Base-by-base conservation (phyloP, 2,888 invertebrate species). In the Saturnia pavonia region DNA sequence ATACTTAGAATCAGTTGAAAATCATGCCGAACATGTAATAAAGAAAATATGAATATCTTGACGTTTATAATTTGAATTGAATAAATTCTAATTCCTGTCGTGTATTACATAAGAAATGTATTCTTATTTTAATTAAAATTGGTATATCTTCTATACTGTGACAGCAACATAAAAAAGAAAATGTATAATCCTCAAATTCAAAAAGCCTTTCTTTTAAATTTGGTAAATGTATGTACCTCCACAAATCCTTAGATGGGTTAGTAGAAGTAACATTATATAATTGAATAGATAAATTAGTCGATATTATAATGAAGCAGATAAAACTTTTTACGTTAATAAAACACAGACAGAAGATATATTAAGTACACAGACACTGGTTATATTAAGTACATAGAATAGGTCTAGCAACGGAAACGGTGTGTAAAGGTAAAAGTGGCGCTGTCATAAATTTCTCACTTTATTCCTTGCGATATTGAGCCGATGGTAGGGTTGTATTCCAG, bases 401-500 rank as follows among this genome's bases (percentile, higher is more conserved):
- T 25, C 25, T 14, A 57, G 57, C 1, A 27, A 60, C 57, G 27
- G 27, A 60, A 60, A 60, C 57, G 14, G 27, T 60, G 27, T 60
- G 27, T 60, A 60, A 60, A 60, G 57, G 57, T 60, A 60, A 25
- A 60, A 27, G 57, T 60, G 27, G 57, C 57, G 12, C 25, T 14
- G 57, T 60, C 57, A 60, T 60, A 60, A 60, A 60, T 60, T 60
- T 60, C 57, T 60, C 57, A 60, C 57, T 60, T 60, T 60, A 60
- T 60, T 60, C 27, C 27, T 57, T 60, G 25, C 27, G 27, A 60
- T 60, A 60, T 60, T 60, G 25, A 60, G 57, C 57, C 14, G 57
- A 60, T 80, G 72, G 82, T 83, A 84, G 74, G 77, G 74, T 72
- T 60, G 25, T 48, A 67, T 74, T 74, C 73, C 71, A 73, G 77